Conservation (phyloP, 2,797 vertebrate species). For the Scomberomorus guttatus region DNA sequence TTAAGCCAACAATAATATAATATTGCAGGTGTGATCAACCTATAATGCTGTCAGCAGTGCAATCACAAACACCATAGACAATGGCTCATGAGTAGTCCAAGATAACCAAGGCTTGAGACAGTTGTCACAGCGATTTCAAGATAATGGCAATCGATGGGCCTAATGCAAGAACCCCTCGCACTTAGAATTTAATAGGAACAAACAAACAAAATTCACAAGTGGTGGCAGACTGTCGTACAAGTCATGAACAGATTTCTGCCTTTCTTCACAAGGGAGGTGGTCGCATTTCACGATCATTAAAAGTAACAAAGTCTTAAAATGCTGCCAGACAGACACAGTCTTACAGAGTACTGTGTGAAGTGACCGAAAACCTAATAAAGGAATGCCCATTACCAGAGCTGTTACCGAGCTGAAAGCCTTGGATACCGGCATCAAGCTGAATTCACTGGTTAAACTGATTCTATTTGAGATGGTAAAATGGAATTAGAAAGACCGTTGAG, state of each 20-base stretch:
- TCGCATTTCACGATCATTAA: too few species aligned
- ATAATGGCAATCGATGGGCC: background rate
- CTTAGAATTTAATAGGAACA: too few species aligned
- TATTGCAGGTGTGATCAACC: background rate
- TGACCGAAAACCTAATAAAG: slow-evolving; percentile 10
- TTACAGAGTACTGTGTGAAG: background rate
- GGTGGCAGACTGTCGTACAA: too few species aligned
- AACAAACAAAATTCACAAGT: too few species aligned
- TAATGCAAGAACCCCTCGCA: too few species aligned
- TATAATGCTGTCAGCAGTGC: background rate
- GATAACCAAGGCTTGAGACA: background rate
- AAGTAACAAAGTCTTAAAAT: background rate
- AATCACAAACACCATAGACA: background rate
- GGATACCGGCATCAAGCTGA: slow-evolving; percentile 2
- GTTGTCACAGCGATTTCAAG: background rate
- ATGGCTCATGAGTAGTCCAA: background rate
- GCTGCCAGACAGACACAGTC: background rate
- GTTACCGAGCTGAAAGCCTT: slow-evolving; percentile 10
- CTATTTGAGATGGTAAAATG: background rate
- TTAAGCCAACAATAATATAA: background rate
- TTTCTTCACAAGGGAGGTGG: too few species aligned
- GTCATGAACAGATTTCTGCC: too few species aligned
- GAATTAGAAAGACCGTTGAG: background rate
- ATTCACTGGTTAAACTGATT: background rate
- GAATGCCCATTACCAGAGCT: slow-evolving; percentile 14